phyloP scores from a whole-genome alignment of 2,113 vertebrate genomes.

The Pristiophorus japonicus region DNA sequence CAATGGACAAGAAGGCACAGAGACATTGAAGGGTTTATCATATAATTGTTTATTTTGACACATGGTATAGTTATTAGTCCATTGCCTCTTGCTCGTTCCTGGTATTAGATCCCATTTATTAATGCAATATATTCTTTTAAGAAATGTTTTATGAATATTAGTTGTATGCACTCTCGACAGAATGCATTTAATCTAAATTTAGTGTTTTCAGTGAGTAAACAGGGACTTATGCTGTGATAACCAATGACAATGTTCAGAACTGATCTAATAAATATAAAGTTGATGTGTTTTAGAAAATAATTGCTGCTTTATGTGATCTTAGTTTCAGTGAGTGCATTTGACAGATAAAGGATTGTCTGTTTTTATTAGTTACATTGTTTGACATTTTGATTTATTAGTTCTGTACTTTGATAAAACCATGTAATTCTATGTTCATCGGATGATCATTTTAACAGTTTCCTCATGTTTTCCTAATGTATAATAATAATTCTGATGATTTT shows the following conservation, averaged over 20 bases:
- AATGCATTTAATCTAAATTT: neutral
- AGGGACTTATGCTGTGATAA: neutral
- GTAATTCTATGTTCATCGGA: neutral
- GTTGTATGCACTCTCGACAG: neutral
- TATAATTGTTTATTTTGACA: slow-evolving; percentile 8
- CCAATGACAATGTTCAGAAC: neutral
- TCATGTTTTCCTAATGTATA: neutral
- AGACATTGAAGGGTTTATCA: neutral
- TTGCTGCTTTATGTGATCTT: neutral
- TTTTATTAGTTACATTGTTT: slow-evolving; percentile 10
- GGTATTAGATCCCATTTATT: neutral
- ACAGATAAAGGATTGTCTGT: neutral
- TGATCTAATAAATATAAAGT: neutral
- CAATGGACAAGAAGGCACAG: neutral
- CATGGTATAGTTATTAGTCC: neutral
- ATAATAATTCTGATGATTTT: neutral
- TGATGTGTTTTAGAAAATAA: neutral
- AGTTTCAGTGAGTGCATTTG: neutral
- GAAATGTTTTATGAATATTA: neutral
- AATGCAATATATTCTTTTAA: neutral
- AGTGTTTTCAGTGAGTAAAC: too few relatives aligned
- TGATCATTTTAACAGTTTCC: neutral
- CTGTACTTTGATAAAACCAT: neutral
- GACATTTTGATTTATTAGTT: neutral
- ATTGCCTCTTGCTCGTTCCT: neutral